Percentiles rank a stretch among this genome's conserved stretches.
Evolutionary conservation across 2,113 vertebrate genomes (phyloP).

Genomic region (Dasypus novemcinctus): DNA sequence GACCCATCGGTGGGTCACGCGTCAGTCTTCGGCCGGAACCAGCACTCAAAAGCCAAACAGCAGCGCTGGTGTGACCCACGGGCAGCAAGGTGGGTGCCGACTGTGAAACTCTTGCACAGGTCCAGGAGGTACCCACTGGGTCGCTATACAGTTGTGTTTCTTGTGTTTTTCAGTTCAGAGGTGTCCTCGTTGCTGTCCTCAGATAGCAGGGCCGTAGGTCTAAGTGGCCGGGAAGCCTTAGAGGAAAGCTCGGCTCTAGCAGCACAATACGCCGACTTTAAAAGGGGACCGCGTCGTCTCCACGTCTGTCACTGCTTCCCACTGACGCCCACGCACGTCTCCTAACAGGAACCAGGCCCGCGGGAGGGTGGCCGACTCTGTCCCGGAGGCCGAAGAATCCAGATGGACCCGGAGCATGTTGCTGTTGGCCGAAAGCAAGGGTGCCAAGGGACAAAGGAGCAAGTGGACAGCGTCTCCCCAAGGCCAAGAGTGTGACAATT

Average conservation of each 20-base stretch:
- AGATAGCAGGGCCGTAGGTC: not conserved
- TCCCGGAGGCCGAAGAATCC: too few relatives aligned
- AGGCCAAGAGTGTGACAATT: not conserved
- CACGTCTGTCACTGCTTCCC: not conserved
- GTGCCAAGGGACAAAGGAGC: not conserved
- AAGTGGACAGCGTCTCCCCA: too few relatives aligned
- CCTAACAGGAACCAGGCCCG: not conserved
- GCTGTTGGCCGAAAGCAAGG: not conserved
- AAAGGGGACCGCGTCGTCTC: not conserved
- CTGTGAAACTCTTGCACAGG: not conserved
- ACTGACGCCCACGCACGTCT: not conserved
- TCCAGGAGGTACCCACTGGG: not conserved
- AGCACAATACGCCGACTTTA: not conserved
- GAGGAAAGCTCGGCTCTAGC: not conserved
- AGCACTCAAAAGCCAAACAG: not conserved
- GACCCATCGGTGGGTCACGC: too few relatives aligned
- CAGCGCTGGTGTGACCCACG: not conserved
- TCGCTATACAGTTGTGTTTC: not conserved
- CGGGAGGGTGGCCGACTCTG: not conserved
- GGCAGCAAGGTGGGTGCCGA: not conserved
- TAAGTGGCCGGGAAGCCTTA: not conserved
- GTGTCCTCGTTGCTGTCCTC: not conserved
- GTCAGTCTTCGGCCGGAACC: not conserved
- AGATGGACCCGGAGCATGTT: not conserved
- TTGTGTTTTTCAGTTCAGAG: not conserved